Evolutionary conservation across 2,113 vertebrate genomes (phyloP).

Genomic region (Paramisgurnus dabryanus): DNA sequence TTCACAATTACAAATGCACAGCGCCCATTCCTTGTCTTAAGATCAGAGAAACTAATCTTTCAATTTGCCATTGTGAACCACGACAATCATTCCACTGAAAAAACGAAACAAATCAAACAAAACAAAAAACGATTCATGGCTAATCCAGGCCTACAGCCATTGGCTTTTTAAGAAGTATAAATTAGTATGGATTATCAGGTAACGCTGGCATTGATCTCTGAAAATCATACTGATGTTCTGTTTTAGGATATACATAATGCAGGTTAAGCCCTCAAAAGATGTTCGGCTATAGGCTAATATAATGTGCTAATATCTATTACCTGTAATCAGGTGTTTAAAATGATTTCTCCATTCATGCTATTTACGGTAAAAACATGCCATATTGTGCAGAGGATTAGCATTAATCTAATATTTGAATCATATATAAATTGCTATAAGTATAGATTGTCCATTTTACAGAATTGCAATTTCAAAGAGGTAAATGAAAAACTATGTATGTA

Average conservation of each 20-base stretch:
- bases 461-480: slow-evolving; percentile 43
- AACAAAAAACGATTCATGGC: neutral
- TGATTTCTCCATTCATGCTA: slow-evolving; percentile 78
- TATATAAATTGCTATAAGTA: slow-evolving; percentile 71
- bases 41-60: slow-evolving; percentile 1
- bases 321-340: slow-evolving; percentile 29
- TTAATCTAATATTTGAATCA: slow-evolving; percentile 67
- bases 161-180: slow-evolving; percentile 9
- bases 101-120: neutral
- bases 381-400: slow-evolving; percentile 69
- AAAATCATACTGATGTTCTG: slow-evolving; percentile 18
- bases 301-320: slow-evolving; percentile 20
- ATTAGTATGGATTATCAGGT: slow-evolving; percentile 16
- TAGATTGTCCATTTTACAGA: slow-evolving; percentile 28
- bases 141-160: slow-evolving; percentile 16
- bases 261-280: slow-evolving; percentile 35
- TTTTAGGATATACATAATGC: slow-evolving; percentile 42
- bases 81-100: neutral
- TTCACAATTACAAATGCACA: slow-evolving; percentile 19
- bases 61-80: neutral
- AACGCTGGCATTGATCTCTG: slow-evolving; percentile 18
- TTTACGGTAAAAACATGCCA: slow-evolving; percentile 84
- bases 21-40: slow-evolving; percentile 6
- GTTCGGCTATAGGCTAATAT: slow-evolving; percentile 30
- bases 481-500: neutral